These are phyloP conservation scores for Corythornis vintsioides DNA, from an alignment of 2,113 vertebrate species.

Conservation along the genomic window DNA sequence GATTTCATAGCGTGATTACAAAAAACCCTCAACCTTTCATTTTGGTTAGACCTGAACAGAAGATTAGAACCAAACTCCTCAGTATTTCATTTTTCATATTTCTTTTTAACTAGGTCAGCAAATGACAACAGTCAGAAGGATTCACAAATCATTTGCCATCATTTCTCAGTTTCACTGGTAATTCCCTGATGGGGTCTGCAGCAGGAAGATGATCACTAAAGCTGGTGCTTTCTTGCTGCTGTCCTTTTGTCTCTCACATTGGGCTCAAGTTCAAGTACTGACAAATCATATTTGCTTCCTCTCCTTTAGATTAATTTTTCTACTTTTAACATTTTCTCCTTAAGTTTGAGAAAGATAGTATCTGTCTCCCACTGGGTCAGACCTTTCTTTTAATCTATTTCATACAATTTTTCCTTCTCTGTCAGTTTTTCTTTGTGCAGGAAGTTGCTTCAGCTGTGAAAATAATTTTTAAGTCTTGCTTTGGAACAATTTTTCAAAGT, in stretches of 20 bases:
- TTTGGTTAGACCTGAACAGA: not conserved
- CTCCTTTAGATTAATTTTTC: not conserved
- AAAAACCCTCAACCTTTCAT: not conserved
- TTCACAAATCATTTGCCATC: not conserved
- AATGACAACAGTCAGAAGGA: not conserved
- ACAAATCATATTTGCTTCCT: not conserved
- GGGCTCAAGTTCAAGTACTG: not conserved
- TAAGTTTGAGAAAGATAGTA: not conserved
- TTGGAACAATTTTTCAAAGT: not conserved
- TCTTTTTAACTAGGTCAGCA: not conserved
- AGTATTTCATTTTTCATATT: not conserved
- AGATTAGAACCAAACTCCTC: not conserved
- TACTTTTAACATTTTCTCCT: not conserved
- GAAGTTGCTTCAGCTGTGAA: not conserved
- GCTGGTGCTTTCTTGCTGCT: not conserved
- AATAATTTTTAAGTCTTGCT: not conserved
- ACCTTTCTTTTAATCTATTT: not conserved
- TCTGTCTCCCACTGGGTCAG: accelerated
- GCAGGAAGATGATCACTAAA: not conserved
- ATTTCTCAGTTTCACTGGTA: not conserved
- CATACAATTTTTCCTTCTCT: not conserved
- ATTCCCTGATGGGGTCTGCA: not conserved
- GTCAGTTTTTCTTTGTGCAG: not conserved
- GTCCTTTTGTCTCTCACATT: not conserved
- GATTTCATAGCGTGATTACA: accelerated